Conservation (phyloP, 1,140 invertebrate genomes). For the Oreohelix idahoensis region DNA sequence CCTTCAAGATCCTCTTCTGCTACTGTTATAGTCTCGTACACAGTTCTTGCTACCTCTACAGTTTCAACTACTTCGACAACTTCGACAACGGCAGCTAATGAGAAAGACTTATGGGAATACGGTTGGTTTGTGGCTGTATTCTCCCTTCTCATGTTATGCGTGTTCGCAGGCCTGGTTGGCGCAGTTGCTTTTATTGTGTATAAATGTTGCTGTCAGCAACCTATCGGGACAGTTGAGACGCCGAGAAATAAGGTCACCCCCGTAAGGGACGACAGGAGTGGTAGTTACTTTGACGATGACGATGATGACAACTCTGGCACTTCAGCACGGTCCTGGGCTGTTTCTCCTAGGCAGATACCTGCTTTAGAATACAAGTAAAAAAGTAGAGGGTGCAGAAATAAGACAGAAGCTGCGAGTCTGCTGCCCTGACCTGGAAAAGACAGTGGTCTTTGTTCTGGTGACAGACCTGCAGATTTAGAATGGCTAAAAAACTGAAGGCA, state of each 20-base stretch:
- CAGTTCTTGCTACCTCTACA: conserved; percentile 36
- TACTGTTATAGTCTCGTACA: conserved; percentile 37
- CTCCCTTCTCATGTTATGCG: neutral
- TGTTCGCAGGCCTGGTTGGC: neutral
- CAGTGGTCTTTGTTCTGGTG: too few relatives aligned
- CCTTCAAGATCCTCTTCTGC: conserved; percentile 34
- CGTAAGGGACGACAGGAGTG: neutral
- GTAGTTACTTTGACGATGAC: neutral
- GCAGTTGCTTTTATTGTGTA: neutral
- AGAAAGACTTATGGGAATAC: conserved; percentile 11
- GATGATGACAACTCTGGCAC: neutral
- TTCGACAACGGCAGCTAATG: conserved; percentile 31
- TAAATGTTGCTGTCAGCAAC: conserved; percentile 16
- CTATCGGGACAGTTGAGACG: neutral
- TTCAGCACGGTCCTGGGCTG: neutral
- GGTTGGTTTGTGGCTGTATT: conserved; percentile 15
- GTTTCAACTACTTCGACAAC: conserved; percentile 4
- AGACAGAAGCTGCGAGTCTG: too few relatives aligned
- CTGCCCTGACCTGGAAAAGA: too few relatives aligned
- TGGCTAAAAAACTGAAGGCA: too few relatives aligned
- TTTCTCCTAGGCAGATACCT: conserved; percentile 10
- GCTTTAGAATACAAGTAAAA: conserved; percentile 27
- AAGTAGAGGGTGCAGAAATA: too few relatives aligned
- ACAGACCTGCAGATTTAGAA: too few relatives aligned
- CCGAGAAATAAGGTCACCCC: conserved; percentile 12